Conservation (phyloP, 1,140 invertebrate genomes). For the Drosophila pseudoananassae region DNA sequence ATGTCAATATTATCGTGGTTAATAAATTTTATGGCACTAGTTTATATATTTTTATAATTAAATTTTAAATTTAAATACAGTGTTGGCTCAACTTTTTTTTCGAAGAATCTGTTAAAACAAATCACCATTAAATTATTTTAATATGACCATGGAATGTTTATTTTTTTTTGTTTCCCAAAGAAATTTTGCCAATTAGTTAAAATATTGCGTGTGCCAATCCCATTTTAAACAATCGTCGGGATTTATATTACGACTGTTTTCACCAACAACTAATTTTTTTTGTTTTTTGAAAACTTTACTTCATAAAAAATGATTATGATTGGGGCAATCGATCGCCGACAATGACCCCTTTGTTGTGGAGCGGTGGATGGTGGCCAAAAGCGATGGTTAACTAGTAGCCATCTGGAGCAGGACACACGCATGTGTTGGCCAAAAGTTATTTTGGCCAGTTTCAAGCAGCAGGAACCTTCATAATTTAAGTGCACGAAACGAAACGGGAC, state of each 20-base stretch:
- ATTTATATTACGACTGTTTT: constrained; percentile 14
- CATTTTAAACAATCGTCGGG: constrained; percentile 11
- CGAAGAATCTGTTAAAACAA: not conserved
- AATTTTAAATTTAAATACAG: too few relatives aligned
- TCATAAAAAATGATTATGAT: constrained; percentile 41
- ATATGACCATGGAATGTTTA: not conserved
- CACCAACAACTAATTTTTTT: constrained; percentile 6
- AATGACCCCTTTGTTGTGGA: constrained; percentile 27
- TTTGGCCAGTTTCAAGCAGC: constrained; percentile 29
- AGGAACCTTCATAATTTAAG: constrained; percentile 59
- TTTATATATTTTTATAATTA: too few relatives aligned
- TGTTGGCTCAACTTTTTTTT: too few relatives aligned
- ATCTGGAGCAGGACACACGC: constrained; percentile 63
- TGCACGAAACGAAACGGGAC: constrained; percentile 44
- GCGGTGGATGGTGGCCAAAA: not conserved
- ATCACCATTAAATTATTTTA: not conserved
- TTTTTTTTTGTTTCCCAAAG: not conserved
- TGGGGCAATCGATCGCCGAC: constrained; percentile 7
- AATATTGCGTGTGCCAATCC: constrained; percentile 23
- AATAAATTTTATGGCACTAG: too few relatives aligned
- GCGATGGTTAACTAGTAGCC: constrained; percentile 45
- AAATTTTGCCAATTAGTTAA: not conserved
- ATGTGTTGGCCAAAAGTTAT: constrained; percentile 42
- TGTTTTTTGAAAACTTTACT: constrained; percentile 20
- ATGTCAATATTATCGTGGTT: too few relatives aligned